A percentile compares a stretch with the other conserved stretches of the same genome.
phyloP scores from a whole-genome alignment of 2,888 invertebrate genomes.

The Ochropacha duplaris region DNA sequence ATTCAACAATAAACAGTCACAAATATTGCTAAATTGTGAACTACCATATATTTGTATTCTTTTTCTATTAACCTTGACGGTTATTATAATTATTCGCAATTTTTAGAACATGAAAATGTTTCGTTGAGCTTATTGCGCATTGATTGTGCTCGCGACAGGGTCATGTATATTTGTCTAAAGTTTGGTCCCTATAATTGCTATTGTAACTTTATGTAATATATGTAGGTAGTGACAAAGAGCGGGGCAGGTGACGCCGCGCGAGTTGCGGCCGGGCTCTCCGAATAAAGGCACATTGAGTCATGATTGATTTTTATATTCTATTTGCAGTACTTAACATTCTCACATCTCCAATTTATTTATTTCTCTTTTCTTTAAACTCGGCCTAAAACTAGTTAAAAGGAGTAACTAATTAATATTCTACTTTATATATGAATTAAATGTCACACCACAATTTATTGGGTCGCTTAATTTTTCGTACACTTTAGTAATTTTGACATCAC shows the following conservation, averaged over 20 bases:
- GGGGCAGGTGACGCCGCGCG: constrained; percentile 69
- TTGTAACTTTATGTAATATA: constrained; percentile 66
- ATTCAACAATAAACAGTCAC: not conserved
- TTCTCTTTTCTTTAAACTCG: constrained; percentile 54
- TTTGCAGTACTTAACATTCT: constrained; percentile 65
- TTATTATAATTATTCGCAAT: constrained; percentile 25
- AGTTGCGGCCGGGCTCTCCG: constrained; percentile 69
- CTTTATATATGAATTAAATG: constrained; percentile 67
- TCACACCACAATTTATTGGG: constrained; percentile 74
- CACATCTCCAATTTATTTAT: constrained; percentile 48
- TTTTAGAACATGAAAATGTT: constrained; percentile 39
- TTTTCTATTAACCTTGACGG: not conserved
- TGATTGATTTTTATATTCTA: constrained; percentile 72
- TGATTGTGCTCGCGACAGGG: constrained; percentile 57
- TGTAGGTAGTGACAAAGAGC: constrained; percentile 48
- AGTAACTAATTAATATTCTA: constrained; percentile 57
- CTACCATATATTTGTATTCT: not conserved
- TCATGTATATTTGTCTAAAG: constrained; percentile 81
- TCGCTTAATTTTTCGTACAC: constrained; percentile 63
- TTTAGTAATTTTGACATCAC: constrained; percentile 73
- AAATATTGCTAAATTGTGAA: not conserved
- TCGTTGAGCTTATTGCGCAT: constrained; percentile 63
- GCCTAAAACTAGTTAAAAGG: constrained; percentile 75
- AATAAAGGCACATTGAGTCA: constrained; percentile 81
- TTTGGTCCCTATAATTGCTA: constrained; percentile 82